Evolutionary conservation across 2,888 invertebrate genomes (phyloP).

Genomic region (Netelia inedita): DNA sequence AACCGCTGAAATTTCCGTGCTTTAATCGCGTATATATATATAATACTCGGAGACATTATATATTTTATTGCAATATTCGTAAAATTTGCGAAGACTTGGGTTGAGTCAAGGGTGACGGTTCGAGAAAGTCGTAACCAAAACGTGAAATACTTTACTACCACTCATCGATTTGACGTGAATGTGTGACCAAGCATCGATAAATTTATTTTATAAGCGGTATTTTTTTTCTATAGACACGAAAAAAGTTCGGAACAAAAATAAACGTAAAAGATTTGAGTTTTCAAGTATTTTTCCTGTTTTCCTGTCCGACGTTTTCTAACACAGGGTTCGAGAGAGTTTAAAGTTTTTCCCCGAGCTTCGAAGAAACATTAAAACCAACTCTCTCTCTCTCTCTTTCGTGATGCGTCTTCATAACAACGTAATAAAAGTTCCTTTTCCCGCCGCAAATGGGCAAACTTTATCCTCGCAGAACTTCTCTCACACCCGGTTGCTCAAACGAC

Average conservation of each 20-base stretch:
- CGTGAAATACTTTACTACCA: conserved; percentile 83
- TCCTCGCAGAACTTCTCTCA: conserved; percentile 52
- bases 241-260: conserved; percentile 13
- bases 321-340: conserved; percentile 1
- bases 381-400: conserved; percentile 28
- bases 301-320: conserved; percentile 22
- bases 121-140: conserved; percentile 74
- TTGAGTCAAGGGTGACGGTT: neutral
- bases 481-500: conserved; percentile 16
- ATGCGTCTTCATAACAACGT: conserved; percentile 77
- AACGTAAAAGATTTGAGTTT: conserved; percentile 11
- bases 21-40: neutral
- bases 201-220: conserved; percentile 4
- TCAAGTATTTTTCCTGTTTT: conserved; percentile 4
- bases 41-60: conserved; percentile 39
- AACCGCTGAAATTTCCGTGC: neutral
- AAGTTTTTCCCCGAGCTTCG: conserved; percentile 23
- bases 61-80: conserved; percentile 84
- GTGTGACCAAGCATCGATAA: conserved; percentile 13
- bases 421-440: conserved; percentile 78
- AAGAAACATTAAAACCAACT: conserved; percentile 63
- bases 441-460: conserved; percentile 80
- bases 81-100: conserved; percentile 82
- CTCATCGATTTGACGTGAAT: conserved; percentile 64
- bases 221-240: neutral